Base-by-base conservation (phyloP, 2,888 invertebrate species). In the Scaptomyza reducta region DNA sequence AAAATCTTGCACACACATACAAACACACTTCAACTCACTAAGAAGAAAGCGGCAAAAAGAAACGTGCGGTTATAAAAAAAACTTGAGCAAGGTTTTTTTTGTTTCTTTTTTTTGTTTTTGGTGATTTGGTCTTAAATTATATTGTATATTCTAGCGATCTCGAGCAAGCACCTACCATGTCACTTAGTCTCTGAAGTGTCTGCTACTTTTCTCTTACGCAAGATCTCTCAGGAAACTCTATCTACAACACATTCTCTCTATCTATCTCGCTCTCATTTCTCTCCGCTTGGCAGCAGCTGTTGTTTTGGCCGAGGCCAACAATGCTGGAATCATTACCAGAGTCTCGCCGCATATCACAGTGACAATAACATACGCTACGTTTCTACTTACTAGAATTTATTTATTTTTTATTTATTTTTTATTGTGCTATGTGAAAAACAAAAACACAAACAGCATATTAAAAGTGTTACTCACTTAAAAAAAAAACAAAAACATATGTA, bases 231-330 rank as follows among this genome's bases (percentile, higher is more conserved):
- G 7, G 6, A 18, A 49, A 49, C 18, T 54, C 47, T 53, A 33
- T 33, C 54, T 41, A 18, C 25, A 7, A 14, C 33, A 13, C 38
- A 38, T 45, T 31, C 14, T 42, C 47, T 56, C 5, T 29, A 47
- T 61, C 38, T 14, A 14, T 22, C 27, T 49, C 27, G 27, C 27
- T 42, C 9, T 46, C 41, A 38, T 31, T 35, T 41, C 9, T 56
- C 31, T 70, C 18, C 51, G 44, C 47, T 38, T 45, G 42, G 53
- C 29, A 75, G 71, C 75, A 61, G 70, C 66, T 74, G 70, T 59
- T 64, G 72, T 65, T 70, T 40, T 49, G 18, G 75, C 51, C 55
- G 60, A 44, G 65, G 75, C 69, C 53, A 55, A 51, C 50, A 14
- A 13, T 62, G 49, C 16, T 18, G 27, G 50, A 42, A 50, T 47